phyloP scores from a whole-genome alignment of 2,113 vertebrate genomes.

The Elanoides forficatus region DNA sequence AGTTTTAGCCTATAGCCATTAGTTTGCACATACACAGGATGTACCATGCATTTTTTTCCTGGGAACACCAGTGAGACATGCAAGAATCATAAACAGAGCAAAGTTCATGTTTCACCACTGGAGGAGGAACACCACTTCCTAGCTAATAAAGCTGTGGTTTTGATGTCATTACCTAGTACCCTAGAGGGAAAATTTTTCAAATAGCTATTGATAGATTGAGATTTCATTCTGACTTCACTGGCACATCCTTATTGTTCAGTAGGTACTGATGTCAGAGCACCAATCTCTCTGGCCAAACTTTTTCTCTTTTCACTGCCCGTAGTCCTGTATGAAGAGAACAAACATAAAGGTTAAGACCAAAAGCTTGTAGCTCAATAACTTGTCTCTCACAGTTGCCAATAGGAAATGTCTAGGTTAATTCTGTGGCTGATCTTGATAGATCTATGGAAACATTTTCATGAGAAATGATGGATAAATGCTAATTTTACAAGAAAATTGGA shows the following conservation, averaged over 20 bases:
- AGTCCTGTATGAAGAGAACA: neutral
- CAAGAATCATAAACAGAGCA: neutral
- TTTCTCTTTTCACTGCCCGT: neutral
- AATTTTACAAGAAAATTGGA: neutral
- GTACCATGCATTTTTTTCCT: constrained; percentile 7
- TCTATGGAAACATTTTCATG: neutral
- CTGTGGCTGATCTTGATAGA: neutral
- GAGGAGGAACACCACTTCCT: neutral
- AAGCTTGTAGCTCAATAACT: neutral
- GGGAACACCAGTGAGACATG: neutral
- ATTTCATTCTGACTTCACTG: neutral
- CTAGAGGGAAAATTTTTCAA: neutral
- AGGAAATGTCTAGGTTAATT: neutral
- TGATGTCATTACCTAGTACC: neutral
- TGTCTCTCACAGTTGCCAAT: neutral
- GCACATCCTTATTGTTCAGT: neutral
- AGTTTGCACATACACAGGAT: neutral
- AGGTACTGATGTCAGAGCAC: neutral
- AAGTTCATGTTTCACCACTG: neutral
- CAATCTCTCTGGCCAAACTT: neutral
- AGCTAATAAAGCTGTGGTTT: neutral
- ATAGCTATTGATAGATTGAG: neutral
- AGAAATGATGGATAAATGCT: neutral
- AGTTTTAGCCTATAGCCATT: neutral
- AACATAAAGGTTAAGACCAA: neutral